Evolutionary conservation across 1,140 invertebrate species (phyloP), one percentile per base, ranked within the genome.

Genomic region (Brachionus manjavacas): DNA sequence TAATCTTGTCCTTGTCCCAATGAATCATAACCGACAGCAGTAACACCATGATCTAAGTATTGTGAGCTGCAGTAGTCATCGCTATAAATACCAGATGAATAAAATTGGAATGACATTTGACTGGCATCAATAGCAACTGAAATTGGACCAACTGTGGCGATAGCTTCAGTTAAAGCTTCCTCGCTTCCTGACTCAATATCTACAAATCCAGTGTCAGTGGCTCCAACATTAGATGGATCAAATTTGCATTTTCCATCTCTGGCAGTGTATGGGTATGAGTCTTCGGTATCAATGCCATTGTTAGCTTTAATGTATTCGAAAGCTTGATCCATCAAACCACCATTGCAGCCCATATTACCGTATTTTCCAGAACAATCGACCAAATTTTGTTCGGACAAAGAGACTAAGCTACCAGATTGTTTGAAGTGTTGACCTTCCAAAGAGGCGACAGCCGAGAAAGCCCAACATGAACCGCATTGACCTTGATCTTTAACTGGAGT

Each of bases 361-460:
- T 86, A 86, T 76, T 86, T 86, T 46, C 49, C 74, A 0, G 95
- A 96, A 88, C 97, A 99, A 91, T 99, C 97, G 31, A 99, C 92
- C 55, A 99, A 90, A 89, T 99, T 98, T 91, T 99, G 97, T 91
- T 99, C 97, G 86, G 95, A 97, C 0, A 99, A 92, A 2, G 95
- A 96, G 6, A 96, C 92, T 14, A 99, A 91, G 85, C 92, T 92
- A 60, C 94, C 94, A 28, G 92, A 93, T 88, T 94, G 93, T 85
- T 95, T 92, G 90, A 94, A 97, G 89, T 97, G 94, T 89, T 99
- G 97, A 16, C 94, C 97, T 91, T 99, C 97, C 25, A 99, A 90
- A 0, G 97, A 91, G 31, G 96, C 97, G 85, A 96, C 46, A 49
- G 72, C 35, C 25, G 72, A 79, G 39, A 84, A 84, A 52, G 84